A percentile compares a stretch with the other conserved stretches of the same genome.
Conservation (phyloP, 2,113 vertebrate genomes). For the Entelurus aequoreus region DNA sequence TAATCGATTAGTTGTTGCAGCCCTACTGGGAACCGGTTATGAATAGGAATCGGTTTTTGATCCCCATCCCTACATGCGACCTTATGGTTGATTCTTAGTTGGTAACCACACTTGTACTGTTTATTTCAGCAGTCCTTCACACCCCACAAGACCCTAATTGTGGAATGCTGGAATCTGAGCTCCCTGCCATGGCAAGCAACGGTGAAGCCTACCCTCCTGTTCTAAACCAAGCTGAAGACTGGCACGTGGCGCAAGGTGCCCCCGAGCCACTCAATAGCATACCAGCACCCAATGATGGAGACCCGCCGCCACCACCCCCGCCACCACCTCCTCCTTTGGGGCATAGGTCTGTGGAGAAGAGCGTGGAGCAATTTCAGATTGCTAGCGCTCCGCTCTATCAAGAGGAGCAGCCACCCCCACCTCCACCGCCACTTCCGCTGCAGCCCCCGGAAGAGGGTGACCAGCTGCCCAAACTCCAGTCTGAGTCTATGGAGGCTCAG, state of each 20-base stretch:
- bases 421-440: conserved; percentile 21
- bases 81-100: no score
- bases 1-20: no score
- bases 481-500: conserved; percentile 7
- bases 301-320: conserved; percentile 19
- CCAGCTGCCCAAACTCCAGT: conserved; percentile 12
- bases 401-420: conserved; percentile 35
- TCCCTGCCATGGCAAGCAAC: conserved; percentile 60
- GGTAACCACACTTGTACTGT: neutral
- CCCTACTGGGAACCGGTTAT: no score
- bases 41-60: no score
- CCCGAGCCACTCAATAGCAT: conserved; percentile 45
- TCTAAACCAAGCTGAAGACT: conserved; percentile 48
- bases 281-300: conserved; percentile 31
- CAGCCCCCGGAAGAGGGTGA: conserved; percentile 36
- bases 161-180: conserved; percentile 70
- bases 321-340: conserved; percentile 2
- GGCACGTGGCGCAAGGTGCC: conserved; percentile 54
- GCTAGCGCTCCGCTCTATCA: conserved; percentile 46
- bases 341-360: conserved; percentile 53
- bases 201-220: conserved; percentile 58
- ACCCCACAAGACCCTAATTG: conserved; percentile 46
- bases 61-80: no score
- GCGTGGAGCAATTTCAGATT: conserved; percentile 59
- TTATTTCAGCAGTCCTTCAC: conserved; percentile 37